Conservation (phyloP, 2,113 vertebrate species). For the Gambusia affinis region DNA sequence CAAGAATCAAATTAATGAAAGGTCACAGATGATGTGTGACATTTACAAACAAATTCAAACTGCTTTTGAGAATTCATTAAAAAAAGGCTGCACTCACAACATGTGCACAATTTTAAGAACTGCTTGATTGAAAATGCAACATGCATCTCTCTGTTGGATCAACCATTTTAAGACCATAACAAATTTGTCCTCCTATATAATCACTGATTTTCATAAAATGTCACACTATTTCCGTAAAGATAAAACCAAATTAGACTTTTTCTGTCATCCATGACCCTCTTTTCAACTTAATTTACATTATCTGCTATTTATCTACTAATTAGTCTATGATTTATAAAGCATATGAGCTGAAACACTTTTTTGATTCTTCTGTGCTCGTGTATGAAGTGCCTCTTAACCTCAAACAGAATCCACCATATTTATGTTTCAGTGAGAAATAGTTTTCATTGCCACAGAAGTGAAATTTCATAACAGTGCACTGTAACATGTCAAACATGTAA, state of each 20-base stretch:
- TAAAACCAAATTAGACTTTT: slow-evolving; percentile 27
- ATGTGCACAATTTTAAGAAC: not conserved
- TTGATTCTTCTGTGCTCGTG: too few species aligned
- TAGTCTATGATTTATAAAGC: slow-evolving; percentile 26
- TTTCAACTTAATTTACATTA: slow-evolving; percentile 29
- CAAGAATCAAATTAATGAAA: too few species aligned
- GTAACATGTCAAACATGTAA: not conserved
- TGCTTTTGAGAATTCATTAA: too few species aligned
- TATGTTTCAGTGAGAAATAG: not conserved
- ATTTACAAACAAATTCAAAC: too few species aligned
- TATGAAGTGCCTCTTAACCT: not conserved
- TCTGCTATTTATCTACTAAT: slow-evolving; percentile 32
- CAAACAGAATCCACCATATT: not conserved
- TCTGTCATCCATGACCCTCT: slow-evolving; percentile 16
- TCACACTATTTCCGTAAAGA: slow-evolving; percentile 21
- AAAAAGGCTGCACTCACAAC: not conserved
- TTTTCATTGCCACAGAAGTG: not conserved
- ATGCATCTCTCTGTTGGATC: not conserved
- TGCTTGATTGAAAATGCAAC: not conserved
- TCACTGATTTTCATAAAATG: slow-evolving; percentile 23
- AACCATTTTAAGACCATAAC: not conserved
- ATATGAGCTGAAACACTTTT: too few species aligned
- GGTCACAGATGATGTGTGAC: too few species aligned
- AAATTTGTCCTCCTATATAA: slow-evolving; percentile 13
- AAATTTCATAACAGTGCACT: not conserved